Percentiles rank a stretch among this genome's conserved stretches.
These are phyloP conservation scores for Cromileptes altivelis DNA, from an alignment of 2,113 vertebrate genomes.

Conservation along the genomic window DNA sequence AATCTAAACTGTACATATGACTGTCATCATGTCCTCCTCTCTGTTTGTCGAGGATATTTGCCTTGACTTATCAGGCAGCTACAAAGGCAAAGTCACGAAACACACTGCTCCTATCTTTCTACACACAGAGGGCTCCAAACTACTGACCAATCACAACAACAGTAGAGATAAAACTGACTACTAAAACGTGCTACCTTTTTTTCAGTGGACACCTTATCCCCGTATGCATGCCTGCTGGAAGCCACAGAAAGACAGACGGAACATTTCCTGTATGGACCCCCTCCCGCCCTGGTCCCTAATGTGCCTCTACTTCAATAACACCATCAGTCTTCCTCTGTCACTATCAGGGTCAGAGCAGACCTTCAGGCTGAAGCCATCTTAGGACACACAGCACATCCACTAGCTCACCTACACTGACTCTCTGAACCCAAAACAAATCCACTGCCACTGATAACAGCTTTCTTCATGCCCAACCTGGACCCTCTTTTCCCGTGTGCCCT, in stretches of 20 bases:
- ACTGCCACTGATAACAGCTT: not conserved
- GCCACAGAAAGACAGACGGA: not conserved
- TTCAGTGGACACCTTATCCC: not conserved
- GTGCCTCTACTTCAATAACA: slow-evolving; percentile 7
- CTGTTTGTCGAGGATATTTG: slow-evolving; percentile 53
- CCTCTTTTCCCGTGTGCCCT: too few species aligned
- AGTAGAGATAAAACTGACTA: not conserved
- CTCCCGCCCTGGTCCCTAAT: not conserved
- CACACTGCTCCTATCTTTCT: not conserved
- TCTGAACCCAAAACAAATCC: slow-evolving; percentile 22
- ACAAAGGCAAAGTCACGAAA: not conserved
- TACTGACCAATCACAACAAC: not conserved
- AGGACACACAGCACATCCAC: slow-evolving; percentile 24
- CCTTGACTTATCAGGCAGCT: not conserved
- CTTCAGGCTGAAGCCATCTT: slow-evolving; percentile 55
- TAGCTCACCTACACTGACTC: slow-evolving; percentile 27
- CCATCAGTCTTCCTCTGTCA: slow-evolving; percentile 31
- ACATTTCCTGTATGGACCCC: not conserved
- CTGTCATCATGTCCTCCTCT: slow-evolving; percentile 7
- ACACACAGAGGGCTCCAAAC: not conserved
- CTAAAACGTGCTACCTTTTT: not conserved
- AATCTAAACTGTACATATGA: slow-evolving; percentile 30
- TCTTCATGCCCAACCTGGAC: not conserved
- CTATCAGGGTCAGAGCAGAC: slow-evolving; percentile 38
- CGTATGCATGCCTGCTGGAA: not conserved